phyloP scores from a whole-genome alignment of 2,888 invertebrate genomes.

The Cataglyphis altisquamis region DNA sequence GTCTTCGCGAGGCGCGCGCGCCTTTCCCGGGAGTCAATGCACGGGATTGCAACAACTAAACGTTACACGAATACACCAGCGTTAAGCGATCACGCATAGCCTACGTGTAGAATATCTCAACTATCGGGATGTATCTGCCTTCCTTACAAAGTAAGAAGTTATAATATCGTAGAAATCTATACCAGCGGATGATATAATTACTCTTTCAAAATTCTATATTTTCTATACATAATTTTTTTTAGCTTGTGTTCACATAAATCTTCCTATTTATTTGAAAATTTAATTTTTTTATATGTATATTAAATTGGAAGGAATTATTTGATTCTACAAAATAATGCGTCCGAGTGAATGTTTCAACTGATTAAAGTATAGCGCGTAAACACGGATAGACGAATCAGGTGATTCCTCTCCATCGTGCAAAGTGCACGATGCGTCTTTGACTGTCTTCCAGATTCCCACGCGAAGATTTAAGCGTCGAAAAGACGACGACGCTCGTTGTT shows the following conservation, averaged over 20 bases:
- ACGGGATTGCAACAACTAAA: slow-evolving; percentile 29
- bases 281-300: not conserved
- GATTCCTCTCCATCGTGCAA: slow-evolving; percentile 1
- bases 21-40: slow-evolving; percentile 30
- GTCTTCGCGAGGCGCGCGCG: slow-evolving; percentile 25
- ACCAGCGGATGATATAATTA: not conserved
- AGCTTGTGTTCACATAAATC: not conserved
- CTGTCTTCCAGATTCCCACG: slow-evolving; percentile 59
- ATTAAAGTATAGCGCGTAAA: not conserved
- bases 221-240: not conserved
- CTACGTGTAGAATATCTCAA: slow-evolving; percentile 18
- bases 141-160: not conserved
- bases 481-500: slow-evolving; percentile 43
- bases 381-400: not conserved
- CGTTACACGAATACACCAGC: slow-evolving; percentile 4
- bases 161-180: not conserved
- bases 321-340: not conserved
- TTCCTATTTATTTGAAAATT: not conserved
- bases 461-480: slow-evolving; percentile 46
- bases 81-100: slow-evolving; percentile 14
- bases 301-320: not conserved
- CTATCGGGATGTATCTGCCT: not conserved
- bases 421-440: not conserved
- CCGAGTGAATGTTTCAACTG: not conserved
- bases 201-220: not conserved